Conservation (phyloP, 1,140 invertebrate genomes). For the Drepana arcuata region DNA sequence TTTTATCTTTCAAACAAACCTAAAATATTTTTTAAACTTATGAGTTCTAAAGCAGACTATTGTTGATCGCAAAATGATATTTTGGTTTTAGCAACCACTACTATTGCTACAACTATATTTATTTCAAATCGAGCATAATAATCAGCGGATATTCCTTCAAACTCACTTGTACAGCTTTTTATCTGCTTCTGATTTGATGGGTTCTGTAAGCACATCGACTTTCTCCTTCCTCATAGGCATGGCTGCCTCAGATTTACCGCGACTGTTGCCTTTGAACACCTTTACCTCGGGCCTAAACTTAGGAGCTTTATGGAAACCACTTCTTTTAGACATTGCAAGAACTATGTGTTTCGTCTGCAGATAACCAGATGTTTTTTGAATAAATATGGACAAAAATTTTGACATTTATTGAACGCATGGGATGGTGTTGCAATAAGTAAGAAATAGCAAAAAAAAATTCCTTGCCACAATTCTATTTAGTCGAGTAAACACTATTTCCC, state of each 20-base stretch:
- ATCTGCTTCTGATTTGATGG: constrained; percentile 60
- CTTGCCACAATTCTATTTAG: too few relatives aligned
- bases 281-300: constrained; percentile 58
- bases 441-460: too few relatives aligned
- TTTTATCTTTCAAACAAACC: too few relatives aligned
- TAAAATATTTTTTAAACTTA: too few relatives aligned
- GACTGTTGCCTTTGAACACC: constrained; percentile 22
- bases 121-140: too few relatives aligned
- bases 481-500: too few relatives aligned
- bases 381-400: constrained; percentile 53
- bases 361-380: constrained; percentile 55
- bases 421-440: constrained; percentile 10
- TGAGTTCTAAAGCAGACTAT: too few relatives aligned
- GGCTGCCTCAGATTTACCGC: constrained; percentile 19
- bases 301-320: constrained; percentile 39
- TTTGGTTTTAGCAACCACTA: too few relatives aligned
- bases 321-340: constrained; percentile 54
- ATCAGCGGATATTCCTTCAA: too few relatives aligned
- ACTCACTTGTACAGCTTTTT: constrained; percentile 65
- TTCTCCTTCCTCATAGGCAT: constrained; percentile 37
- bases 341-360: constrained; percentile 24
- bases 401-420: constrained; percentile 43
- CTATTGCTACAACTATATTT: too few relatives aligned
- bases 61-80: too few relatives aligned
- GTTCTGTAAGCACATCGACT: constrained; percentile 49